A percentile compares a stretch with the other conserved stretches of the same genome.
These are phyloP conservation scores for Platycnemis pennipes DNA, from an alignment of 2,888 invertebrate genomes.

Conservation along the genomic window DNA sequence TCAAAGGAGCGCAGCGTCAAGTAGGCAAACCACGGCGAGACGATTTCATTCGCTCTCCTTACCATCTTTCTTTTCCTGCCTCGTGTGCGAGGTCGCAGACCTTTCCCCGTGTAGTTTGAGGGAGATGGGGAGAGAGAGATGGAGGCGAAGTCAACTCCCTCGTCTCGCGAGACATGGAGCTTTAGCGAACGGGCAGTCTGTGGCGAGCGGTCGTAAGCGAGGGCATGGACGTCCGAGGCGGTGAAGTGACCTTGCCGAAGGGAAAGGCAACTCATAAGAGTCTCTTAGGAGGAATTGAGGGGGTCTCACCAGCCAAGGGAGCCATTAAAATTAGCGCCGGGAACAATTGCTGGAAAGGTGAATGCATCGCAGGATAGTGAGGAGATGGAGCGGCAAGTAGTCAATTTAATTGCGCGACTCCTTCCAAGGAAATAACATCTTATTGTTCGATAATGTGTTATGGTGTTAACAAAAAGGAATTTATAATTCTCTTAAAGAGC, in stretches of 20 bases:
- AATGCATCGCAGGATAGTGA: not conserved
- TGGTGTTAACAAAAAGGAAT: no score
- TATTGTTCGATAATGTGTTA: no score
- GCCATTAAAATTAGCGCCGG: not conserved
- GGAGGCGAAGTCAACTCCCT: not conserved
- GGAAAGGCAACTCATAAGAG: not conserved
- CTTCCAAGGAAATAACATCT: no score
- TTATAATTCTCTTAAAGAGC: no score
- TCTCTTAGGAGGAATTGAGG: not conserved
- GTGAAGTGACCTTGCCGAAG: not conserved
- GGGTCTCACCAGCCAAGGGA: not conserved
- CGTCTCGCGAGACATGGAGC: not conserved
- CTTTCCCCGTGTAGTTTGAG: not conserved
- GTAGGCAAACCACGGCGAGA: not conserved
- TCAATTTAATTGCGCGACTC: not conserved
- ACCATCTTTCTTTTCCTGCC: not conserved
- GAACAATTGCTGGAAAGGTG: not conserved
- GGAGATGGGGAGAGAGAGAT: not conserved
- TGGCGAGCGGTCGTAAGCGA: not conserved
- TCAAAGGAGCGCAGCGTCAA: not conserved
- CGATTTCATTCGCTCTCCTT: not conserved
- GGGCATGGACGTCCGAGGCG: not conserved
- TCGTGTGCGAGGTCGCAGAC: not conserved
- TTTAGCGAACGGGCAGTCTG: no score
- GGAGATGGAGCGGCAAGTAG: not conserved